Evolutionary conservation across 92 coral and sea anemone species (phyloP).

Genomic region (Phenganax marumi): DNA sequence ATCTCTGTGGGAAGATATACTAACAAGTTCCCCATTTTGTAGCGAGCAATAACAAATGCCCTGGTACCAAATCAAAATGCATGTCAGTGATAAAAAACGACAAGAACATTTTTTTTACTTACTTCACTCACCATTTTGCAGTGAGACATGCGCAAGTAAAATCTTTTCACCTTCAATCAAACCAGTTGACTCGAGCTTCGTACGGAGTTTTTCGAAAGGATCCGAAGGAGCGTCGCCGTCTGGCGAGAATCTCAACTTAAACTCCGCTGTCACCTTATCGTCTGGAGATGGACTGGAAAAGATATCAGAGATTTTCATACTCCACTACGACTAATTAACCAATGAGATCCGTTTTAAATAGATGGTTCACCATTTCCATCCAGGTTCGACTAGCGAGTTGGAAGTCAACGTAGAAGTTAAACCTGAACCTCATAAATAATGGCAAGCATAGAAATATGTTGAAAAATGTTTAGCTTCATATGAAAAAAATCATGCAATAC

Average conservation of each 20-base stretch:
- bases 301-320: too few species aligned
- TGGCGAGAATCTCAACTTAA: conserved; percentile 74
- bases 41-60: not conserved
- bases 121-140: conserved; percentile 49
- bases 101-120: not conserved
- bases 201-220: conserved; percentile 66
- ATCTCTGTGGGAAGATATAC: not conserved
- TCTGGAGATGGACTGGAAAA: conserved; percentile 45
- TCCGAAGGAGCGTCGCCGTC: conserved; percentile 86
- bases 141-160: conserved; percentile 21
- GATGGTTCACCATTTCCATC: too few species aligned
- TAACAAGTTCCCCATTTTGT: not conserved
- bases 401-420: too few species aligned
- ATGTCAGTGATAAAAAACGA: not conserved
- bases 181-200: conserved; percentile 30
- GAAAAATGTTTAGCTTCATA: not conserved
- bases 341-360: too few species aligned
- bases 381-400: too few species aligned
- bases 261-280: conserved; percentile 65
- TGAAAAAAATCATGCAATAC: conserved; percentile 39
- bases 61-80: not conserved
- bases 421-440: too few species aligned
- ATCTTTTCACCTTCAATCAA: conserved; percentile 31
- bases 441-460: not conserved
- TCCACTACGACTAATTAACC: too few species aligned